Percentiles rank a stretch among this genome's conserved stretches.
Conservation (phyloP, 2,888 invertebrate genomes). For the Melitaea athalia region DNA sequence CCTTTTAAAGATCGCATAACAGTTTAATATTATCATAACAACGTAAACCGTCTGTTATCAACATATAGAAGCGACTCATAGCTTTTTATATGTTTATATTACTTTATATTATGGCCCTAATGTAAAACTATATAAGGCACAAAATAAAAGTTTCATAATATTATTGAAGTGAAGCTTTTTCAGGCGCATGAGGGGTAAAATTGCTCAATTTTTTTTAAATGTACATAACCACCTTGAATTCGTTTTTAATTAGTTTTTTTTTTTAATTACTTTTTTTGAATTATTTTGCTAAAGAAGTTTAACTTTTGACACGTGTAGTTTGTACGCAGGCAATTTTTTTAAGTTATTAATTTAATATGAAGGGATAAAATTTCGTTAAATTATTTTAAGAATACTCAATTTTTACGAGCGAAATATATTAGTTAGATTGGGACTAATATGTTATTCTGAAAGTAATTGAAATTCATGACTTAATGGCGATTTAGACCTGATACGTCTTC, state of each 20-base stretch:
- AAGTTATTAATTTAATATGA: no score
- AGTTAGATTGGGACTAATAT: neutral
- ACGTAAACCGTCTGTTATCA: conserved; percentile 13
- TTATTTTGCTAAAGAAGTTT: no score
- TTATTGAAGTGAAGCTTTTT: no score
- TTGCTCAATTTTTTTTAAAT: no score
- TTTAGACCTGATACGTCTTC: neutral
- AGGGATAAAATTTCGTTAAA: no score
- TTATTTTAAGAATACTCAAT: neutral
- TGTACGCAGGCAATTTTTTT: no score
- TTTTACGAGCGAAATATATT: neutral
- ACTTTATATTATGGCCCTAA: neutral
- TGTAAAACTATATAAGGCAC: neutral
- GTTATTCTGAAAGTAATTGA: neutral
- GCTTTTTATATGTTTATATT: neutral
- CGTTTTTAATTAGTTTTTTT: no score
- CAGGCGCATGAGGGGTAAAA: no score
- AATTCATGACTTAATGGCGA: neutral
- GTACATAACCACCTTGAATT: no score
- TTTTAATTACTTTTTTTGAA: no score
- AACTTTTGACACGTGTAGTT: no score
- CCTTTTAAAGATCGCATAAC: conserved; percentile 23
- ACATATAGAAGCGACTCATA: neutral
- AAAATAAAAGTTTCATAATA: neutral
- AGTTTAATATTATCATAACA: conserved; percentile 23